These are phyloP conservation scores for Neocrepidodera transversa DNA, from an alignment of 2,888 invertebrate species.

Conservation along the genomic window DNA sequence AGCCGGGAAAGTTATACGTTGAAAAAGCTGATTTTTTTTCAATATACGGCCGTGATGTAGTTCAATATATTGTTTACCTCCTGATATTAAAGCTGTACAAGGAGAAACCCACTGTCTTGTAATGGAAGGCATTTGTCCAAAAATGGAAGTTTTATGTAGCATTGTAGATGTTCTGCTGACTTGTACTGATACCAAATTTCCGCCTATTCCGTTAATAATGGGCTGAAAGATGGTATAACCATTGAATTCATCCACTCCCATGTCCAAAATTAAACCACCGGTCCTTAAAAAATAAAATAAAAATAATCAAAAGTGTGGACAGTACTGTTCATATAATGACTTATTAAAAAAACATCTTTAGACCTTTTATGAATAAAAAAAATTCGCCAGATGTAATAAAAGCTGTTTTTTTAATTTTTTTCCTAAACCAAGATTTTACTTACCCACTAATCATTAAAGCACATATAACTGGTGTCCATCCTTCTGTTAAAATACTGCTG, in stretches of 20 bases:
- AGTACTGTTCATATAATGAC: too few relatives aligned
- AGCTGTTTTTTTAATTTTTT: too few relatives aligned
- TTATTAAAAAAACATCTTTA: too few relatives aligned
- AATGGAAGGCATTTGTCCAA: constrained; percentile 78
- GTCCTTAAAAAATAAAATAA: constrained; percentile 65
- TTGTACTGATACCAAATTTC: constrained; percentile 89
- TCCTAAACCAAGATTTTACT: too few relatives aligned
- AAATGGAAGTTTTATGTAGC: constrained; percentile 80
- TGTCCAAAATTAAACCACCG: constrained; percentile 88
- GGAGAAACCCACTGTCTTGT: constrained; percentile 78
- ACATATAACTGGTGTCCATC: constrained; percentile 94
- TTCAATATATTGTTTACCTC: too few relatives aligned
- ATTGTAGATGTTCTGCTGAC: constrained; percentile 87
- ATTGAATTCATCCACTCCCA: constrained; percentile 75
- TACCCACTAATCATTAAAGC: constrained; percentile 96
- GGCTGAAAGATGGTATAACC: constrained; percentile 88
- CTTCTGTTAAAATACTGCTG: constrained; percentile 82
- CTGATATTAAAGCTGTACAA: constrained; percentile 80
- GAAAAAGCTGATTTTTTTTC: too few relatives aligned
- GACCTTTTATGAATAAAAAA: too few relatives aligned
- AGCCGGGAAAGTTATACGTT: too few relatives aligned
- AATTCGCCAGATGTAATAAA: too few relatives aligned
- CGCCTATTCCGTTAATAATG: constrained; percentile 91
- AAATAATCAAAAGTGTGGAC: too few relatives aligned
- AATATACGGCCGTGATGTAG: too few relatives aligned